Percentiles rank a stretch among this genome's conserved stretches.
Conservation (phyloP, 1,140 invertebrate genomes). For the Drosophila nasuta region DNA sequence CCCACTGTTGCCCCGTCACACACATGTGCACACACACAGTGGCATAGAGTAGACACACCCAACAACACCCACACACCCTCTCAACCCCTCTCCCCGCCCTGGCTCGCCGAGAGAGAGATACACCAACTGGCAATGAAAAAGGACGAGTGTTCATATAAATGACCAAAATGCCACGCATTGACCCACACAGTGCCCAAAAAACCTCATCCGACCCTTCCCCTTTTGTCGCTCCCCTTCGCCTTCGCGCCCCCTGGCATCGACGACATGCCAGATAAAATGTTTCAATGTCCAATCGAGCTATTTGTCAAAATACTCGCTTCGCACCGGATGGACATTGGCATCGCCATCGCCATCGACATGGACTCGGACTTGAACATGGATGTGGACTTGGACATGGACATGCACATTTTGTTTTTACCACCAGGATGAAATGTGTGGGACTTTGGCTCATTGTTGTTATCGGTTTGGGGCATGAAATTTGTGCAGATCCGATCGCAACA, state of each 20-base stretch:
- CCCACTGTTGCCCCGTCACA: conserved; percentile 28
- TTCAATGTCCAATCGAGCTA: conserved; percentile 83
- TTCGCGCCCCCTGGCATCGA: conserved; percentile 57
- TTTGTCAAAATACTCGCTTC: conserved; percentile 83
- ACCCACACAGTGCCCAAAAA: conserved; percentile 61
- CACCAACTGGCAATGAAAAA: conserved; percentile 74
- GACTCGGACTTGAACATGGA: conserved; percentile 27
- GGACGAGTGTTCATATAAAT: conserved; percentile 84
- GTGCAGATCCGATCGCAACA: background rate
- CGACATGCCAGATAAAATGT: conserved; percentile 84
- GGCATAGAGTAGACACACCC: conserved; percentile 9
- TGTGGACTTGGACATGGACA: conserved; percentile 49
- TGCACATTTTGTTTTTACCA: conserved; percentile 31
- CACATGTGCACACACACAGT: conserved; percentile 57
- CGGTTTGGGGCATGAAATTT: background rate
- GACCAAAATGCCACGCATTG: conserved; percentile 83
- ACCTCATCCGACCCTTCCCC: conserved; percentile 32
- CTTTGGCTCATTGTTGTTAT: conserved; percentile 1
- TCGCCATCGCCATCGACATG: conserved; percentile 3
- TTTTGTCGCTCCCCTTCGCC: background rate
- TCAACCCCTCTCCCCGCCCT: background rate
- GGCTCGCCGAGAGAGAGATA: conserved; percentile 15
- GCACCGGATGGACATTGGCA: conserved; percentile 62
- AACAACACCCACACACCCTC: conserved; percentile 3
- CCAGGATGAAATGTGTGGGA: conserved; percentile 23